phyloP scores from a whole-genome alignment of 1,140 invertebrate species.

The Caerostris extrusa region DNA sequence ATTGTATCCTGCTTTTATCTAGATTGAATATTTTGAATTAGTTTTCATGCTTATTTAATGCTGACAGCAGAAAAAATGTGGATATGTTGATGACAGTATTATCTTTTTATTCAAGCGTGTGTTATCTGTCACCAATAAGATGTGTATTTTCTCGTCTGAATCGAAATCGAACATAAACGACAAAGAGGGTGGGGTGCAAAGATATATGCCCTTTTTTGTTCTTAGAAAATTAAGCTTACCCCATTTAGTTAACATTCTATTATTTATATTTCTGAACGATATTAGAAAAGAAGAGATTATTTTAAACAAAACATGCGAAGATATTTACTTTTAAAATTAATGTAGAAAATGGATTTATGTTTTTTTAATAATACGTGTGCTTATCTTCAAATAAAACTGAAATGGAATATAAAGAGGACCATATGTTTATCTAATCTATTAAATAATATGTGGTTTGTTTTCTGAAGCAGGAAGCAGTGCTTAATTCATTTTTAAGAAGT shows the following conservation, averaged over 20 bases:
- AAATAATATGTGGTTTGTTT: too few relatives aligned
- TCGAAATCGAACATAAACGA: neutral
- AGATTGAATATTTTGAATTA: constrained; percentile 12
- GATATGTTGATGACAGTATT: neutral
- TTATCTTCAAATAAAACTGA: too few relatives aligned
- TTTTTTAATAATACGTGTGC: too few relatives aligned
- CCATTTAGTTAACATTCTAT: neutral
- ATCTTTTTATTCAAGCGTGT: neutral
- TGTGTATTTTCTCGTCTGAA: neutral
- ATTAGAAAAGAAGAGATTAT: too few relatives aligned
- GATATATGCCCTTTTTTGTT: too few relatives aligned
- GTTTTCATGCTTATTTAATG: neutral
- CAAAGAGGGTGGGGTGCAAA: neutral
- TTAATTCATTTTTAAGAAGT: neutral
- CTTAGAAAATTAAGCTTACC: neutral
- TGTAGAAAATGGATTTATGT: too few relatives aligned
- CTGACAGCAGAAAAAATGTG: neutral
- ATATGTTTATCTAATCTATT: too few relatives aligned
- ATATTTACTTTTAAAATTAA: too few relatives aligned
- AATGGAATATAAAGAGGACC: too few relatives aligned
- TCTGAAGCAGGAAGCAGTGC: too few relatives aligned
- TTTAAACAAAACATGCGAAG: too few relatives aligned
- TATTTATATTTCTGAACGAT: too few relatives aligned
- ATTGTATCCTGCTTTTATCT: neutral
- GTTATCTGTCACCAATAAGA: neutral